These are phyloP conservation scores for Orthosia gothica DNA, from an alignment of 2,888 invertebrate species.

Conservation along the genomic window DNA sequence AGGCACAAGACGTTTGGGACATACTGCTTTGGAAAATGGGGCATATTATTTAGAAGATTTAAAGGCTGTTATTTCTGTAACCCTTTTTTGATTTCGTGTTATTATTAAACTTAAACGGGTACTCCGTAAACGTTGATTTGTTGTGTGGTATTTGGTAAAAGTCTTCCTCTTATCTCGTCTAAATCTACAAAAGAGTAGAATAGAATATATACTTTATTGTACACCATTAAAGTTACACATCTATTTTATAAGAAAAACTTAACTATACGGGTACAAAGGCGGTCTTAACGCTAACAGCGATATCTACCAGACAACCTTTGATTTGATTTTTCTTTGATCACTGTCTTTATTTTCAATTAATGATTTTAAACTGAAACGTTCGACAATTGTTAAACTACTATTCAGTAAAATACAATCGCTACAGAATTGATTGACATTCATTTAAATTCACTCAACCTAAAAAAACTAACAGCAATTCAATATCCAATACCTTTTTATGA, in stretches of 20 bases:
- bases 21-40: constrained; percentile 62
- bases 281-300: no score
- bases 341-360: neutral
- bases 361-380: neutral
- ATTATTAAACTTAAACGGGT: neutral
- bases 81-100: neutral
- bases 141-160: no score
- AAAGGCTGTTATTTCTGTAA: neutral
- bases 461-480: neutral
- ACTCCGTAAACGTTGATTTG: no score
- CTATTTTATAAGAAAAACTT: no score
- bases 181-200: neutral
- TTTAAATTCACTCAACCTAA: neutral
- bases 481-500: neutral
- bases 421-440: neutral
- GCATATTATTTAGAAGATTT: neutral
- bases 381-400: neutral
- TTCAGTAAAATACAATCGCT: neutral
- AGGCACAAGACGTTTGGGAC: constrained; percentile 80
- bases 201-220: no score
- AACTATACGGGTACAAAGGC: no score
- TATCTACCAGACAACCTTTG: no score
- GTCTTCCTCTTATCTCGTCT: neutral
- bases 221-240: no score
- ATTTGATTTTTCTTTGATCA: no score